These are phyloP conservation scores for Ditula angustiorana DNA, from an alignment of 2,888 invertebrate species.

Conservation along the genomic window DNA sequence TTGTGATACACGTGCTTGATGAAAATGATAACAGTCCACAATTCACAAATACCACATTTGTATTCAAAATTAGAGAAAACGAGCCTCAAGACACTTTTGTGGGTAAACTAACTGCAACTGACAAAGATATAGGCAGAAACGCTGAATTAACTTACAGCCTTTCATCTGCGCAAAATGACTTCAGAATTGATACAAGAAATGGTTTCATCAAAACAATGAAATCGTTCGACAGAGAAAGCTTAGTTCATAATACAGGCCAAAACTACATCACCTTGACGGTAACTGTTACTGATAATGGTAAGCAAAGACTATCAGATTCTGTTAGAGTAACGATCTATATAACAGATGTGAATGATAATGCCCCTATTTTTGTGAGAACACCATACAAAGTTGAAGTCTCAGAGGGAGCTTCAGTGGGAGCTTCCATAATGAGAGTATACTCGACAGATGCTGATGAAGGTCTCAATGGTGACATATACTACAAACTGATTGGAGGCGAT, in stretches of 20 bases:
- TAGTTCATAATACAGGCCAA: slow-evolving; percentile 91
- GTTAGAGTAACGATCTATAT: slow-evolving; percentile 95
- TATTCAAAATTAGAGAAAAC: slow-evolving; percentile 95
- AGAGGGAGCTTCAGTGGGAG: slow-evolving; percentile 93
- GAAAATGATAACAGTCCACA: slow-evolving; percentile 98
- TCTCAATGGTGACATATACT: slow-evolving; percentile 95
- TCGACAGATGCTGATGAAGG: slow-evolving; percentile 96
- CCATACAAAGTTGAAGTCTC: slow-evolving; percentile 96
- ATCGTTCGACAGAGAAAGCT: slow-evolving; percentile 95
- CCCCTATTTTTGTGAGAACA: slow-evolving; percentile 92
- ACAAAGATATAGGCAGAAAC: slow-evolving; percentile 95
- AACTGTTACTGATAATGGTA: slow-evolving; percentile 94
- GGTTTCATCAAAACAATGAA: slow-evolving; percentile 95
- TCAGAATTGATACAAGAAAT: slow-evolving; percentile 94
- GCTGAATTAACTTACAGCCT: slow-evolving; percentile 95
- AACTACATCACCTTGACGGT: slow-evolving; percentile 94
- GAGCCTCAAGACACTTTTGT: slow-evolving; percentile 96
- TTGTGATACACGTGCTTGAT: slow-evolving; percentile 97
- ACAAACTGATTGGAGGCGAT: slow-evolving; percentile 93
- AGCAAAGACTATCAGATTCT: slow-evolving; percentile 90
- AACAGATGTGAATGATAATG: slow-evolving; percentile 96
- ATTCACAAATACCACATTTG: slow-evolving; percentile 96
- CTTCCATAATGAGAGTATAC: slow-evolving; percentile 93
- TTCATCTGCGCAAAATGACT: slow-evolving; percentile 90
- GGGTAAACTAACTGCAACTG: slow-evolving; percentile 95